Evolutionary conservation across 2,797 vertebrate genomes (phyloP).

Genomic region (Sebastes matsubarae): DNA sequence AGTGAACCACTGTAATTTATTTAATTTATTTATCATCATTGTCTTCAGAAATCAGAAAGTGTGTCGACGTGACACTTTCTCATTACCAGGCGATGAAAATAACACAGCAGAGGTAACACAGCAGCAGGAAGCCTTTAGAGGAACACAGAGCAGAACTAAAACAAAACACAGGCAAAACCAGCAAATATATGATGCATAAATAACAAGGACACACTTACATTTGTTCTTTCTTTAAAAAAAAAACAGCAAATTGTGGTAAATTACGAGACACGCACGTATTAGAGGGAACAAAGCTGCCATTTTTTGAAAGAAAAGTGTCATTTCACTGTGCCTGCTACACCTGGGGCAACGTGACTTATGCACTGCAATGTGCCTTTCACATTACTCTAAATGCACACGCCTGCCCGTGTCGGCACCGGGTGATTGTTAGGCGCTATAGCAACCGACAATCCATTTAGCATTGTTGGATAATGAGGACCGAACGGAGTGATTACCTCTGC

Average conservation of each 20-base stretch:
- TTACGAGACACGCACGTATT: not conserved
- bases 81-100: slow-evolving; percentile 46
- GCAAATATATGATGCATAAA: slow-evolving; percentile 10
- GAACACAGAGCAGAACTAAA: slow-evolving; percentile 26
- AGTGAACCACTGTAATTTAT: slow-evolving; percentile 10
- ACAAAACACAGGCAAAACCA: not conserved
- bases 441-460: slow-evolving; percentile 46
- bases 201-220: not conserved
- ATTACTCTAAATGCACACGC: slow-evolving; percentile 25
- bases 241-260: slow-evolving; percentile 8
- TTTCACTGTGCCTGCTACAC: slow-evolving; percentile 10
- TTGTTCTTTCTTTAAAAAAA: not conserved
- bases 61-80: slow-evolving; percentile 30
- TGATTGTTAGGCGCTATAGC: slow-evolving; percentile 42
- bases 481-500: slow-evolving; percentile 26
- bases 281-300: not conserved
- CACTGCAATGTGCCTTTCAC: slow-evolving; percentile 13
- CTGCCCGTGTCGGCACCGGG: not conserved
- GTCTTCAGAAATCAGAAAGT: slow-evolving; percentile 32
- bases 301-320: slow-evolving; percentile 6
- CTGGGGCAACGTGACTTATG: slow-evolving; percentile 22
- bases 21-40: slow-evolving; percentile 35
- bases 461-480: slow-evolving; percentile 48
- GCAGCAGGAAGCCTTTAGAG: slow-evolving; percentile 35
- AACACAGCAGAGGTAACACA: slow-evolving; percentile 18